Evolutionary conservation across 2,888 invertebrate species (phyloP).

Genomic region (Beris chalybata): DNA sequence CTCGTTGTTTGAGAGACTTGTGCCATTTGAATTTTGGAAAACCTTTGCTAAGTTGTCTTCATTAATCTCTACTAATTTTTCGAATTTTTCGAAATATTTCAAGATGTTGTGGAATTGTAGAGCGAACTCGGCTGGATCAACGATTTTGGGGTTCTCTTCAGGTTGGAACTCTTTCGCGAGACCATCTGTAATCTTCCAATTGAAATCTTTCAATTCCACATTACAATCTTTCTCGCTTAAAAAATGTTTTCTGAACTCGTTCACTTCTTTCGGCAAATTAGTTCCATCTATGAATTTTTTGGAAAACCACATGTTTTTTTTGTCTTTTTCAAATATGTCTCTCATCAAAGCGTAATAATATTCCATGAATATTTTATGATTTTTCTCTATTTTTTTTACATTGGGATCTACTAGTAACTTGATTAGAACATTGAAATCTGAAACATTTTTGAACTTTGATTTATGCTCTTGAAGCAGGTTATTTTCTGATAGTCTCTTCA

Average conservation of each 20-base stretch:
- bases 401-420: neutral
- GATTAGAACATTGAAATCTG: neutral
- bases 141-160: neutral
- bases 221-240: no score
- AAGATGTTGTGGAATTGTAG: constrained; percentile 4
- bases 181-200: neutral
- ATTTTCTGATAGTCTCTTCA: no score
- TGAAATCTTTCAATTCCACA: constrained; percentile 1
- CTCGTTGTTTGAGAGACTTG: no score
- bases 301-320: no score
- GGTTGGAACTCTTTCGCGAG: neutral
- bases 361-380: neutral
- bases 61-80: no score
- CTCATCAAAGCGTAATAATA: neutral
- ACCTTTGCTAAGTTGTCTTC: no score
- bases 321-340: neutral
- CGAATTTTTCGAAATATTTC: neutral
- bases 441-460: no score
- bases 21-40: no score
- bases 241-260: neutral
- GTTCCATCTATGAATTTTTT: no score
- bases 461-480: no score
- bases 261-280: no score
- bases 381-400: no score
- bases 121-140: constrained; percentile 7